Evolutionary conservation across 2,888 invertebrate species (phyloP), one percentile per base, ranked within the genome.

Genomic region (Microctonus hyperodae): DNA sequence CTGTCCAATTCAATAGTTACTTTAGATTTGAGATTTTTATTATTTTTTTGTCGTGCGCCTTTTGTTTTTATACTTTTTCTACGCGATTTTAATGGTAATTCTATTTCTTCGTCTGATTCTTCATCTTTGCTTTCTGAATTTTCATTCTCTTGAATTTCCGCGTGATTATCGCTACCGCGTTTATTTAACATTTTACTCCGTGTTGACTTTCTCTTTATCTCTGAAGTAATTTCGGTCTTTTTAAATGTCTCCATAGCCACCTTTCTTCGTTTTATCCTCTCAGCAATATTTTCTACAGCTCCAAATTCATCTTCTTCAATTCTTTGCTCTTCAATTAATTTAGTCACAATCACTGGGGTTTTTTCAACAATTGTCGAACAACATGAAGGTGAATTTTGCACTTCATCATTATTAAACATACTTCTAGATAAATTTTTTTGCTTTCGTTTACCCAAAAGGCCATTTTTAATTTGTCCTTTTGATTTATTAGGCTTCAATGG

Each of bases 191-290:
- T 33, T 53, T 22, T 58, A 22, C 25, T 40, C 28, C 61, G 22
- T 11, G 55, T 48, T 55, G n/a, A 22, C 25, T 58, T 58, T 35
- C 37, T 37, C 10, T 35, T 35, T 3, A n/a, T 40, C 23, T 28
- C 59, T 1, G 28, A 22, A 2, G 16, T n/a, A 22, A 37, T 51
- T 50, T 48, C 28, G 40, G 33, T 13, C 25, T 48, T 37, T 23
- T 33, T 50, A 20, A 74, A 76, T 31, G 37, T 31, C 13, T 75
- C 75, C 0, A 55, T 61, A 16, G 68, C 73, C 31, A 74, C 75
- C 71, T 81, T 82, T 9, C 83, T 74, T 51, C 76, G 78, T 64
- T 84, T 84, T 61, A 82, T 83, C 55, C 81, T 75, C 35, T 83
- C 83, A 0, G 82, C 81, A 31, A 83, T 83, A 68, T 82, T 83